These are phyloP conservation scores for Calcarius lapponicus DNA, from an alignment of 2,797 vertebrate genomes.

Conservation along the genomic window DNA sequence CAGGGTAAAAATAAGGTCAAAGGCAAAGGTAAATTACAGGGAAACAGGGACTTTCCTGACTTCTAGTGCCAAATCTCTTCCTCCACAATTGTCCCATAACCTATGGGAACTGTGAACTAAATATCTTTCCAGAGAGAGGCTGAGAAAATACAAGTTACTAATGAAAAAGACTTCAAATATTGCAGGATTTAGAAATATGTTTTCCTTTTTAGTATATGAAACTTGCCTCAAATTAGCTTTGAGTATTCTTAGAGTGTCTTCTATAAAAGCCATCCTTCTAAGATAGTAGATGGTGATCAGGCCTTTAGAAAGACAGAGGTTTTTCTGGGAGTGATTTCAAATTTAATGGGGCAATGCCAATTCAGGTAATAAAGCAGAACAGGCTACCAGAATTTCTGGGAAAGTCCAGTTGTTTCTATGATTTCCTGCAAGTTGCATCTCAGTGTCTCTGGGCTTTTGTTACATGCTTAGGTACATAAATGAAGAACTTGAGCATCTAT, in stretches of 20 bases:
- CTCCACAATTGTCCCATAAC: not conserved
- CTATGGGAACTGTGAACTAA: not conserved
- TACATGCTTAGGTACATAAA: not conserved
- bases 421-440: not conserved
- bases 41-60: not conserved
- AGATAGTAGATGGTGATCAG: not conserved
- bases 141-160: not conserved
- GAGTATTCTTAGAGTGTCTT: not conserved
- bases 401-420: not conserved
- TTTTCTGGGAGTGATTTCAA: not conserved
- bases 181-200: not conserved
- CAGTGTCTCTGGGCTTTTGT: not conserved
- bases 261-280: not conserved
- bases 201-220: not conserved
- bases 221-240: not conserved
- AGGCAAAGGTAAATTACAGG: not conserved
- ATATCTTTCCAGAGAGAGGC: not conserved
- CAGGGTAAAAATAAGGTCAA: not conserved
- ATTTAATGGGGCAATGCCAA: not conserved
- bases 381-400: not conserved
- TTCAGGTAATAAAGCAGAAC: not conserved
- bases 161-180: not conserved
- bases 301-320: not conserved
- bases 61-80: not conserved
- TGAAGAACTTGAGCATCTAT: not conserved